A percentile compares a stretch with the other conserved stretches of the same genome.
phyloP scores from a whole-genome alignment of 2,113 vertebrate species.

The Octodon degus region DNA sequence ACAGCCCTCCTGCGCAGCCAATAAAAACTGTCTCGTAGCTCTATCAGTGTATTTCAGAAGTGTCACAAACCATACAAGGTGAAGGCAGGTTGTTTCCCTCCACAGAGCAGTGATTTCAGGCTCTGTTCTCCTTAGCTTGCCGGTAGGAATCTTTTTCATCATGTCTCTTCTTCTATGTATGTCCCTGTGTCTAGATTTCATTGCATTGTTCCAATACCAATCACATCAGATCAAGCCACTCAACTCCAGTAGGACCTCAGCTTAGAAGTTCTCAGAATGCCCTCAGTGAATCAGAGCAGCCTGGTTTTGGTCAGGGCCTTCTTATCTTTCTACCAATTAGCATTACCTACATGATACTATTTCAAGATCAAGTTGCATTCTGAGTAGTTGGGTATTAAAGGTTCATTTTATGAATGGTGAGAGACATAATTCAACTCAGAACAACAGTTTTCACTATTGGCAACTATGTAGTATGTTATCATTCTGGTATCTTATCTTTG shows the following conservation, averaged over 20 bases:
- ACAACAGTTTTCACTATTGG: background rate
- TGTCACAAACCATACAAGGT: background rate
- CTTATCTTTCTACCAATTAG: background rate
- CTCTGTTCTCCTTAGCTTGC: fast-evolving
- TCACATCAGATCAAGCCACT: background rate
- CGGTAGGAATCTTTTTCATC: background rate
- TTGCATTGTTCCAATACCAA: background rate
- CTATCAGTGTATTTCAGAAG: too few relatives aligned
- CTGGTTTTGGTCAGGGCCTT: background rate
- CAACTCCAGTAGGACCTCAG: background rate
- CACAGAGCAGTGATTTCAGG: background rate
- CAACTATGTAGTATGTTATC: background rate
- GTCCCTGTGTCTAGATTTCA: background rate
- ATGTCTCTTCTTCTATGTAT: background rate
- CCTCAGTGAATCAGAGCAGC: too few relatives aligned
- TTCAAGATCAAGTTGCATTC: background rate
- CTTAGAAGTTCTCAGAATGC: background rate
- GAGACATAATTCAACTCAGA: background rate
- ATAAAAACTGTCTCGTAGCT: too few relatives aligned
- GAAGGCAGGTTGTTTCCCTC: background rate
- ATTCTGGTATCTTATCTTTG: background rate
- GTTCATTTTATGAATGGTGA: background rate
- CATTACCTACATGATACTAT: background rate
- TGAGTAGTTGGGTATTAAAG: background rate
- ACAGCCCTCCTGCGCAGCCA: too few relatives aligned